Evolutionary conservation across 2,113 vertebrate species (phyloP).

Genomic region (Baryphthengus martii): DNA sequence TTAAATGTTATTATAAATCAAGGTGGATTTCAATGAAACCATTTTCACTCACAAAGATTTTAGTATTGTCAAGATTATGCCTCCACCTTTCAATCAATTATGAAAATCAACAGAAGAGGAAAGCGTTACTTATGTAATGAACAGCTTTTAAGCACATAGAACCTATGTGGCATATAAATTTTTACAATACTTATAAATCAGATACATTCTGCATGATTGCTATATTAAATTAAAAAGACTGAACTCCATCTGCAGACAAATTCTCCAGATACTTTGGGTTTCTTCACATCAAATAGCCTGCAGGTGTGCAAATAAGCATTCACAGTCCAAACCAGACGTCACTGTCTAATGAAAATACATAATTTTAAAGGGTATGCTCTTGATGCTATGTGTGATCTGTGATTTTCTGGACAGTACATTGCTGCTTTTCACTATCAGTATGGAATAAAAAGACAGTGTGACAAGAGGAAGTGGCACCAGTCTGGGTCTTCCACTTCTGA

Average conservation of each 20-base stretch:
- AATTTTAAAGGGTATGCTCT: not conserved
- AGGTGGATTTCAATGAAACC: not conserved
- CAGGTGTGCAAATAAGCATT: slow-evolving; percentile 55
- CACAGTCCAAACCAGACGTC: slow-evolving; percentile 36
- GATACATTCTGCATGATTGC: not conserved
- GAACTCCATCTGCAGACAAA: slow-evolving; percentile 29
- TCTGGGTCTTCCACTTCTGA: not conserved
- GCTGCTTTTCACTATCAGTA: not conserved
- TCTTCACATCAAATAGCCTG: slow-evolving; percentile 9
- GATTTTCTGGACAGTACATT: not conserved
- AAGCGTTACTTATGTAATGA: not conserved
- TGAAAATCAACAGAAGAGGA: not conserved
- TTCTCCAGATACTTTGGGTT: not conserved
- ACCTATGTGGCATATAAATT: not conserved
- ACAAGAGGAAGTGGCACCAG: not conserved
- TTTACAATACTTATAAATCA: not conserved
- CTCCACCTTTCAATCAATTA: not conserved
- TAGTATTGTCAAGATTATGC: not conserved
- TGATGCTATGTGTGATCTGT: not conserved
- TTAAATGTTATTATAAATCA: not conserved
- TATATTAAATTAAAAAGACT: slow-evolving; percentile 43
- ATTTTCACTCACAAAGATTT: not conserved
- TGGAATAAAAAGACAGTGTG: not conserved
- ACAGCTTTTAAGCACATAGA: not conserved
- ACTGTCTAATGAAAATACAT: slow-evolving; percentile 54